Base-by-base conservation (phyloP, 2,888 invertebrate genomes). In the Eledona agricola region DNA sequence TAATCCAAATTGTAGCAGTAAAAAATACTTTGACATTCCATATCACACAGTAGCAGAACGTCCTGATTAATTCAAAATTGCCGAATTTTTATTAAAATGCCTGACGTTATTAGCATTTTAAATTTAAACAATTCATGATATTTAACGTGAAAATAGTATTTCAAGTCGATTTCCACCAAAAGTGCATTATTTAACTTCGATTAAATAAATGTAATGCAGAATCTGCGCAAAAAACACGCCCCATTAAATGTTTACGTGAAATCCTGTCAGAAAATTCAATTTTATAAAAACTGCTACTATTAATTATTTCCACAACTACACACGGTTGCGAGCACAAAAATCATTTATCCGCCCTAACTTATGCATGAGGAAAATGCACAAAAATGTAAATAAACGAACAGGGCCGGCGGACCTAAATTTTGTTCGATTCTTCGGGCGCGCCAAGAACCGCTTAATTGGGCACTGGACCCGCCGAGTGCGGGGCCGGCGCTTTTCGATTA, bases 181-280 rank as follows among this genome's bases (percentile, higher is more conserved):
- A 22, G 35, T 35, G 35, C 23, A 37, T 34, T 34, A 37, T 37
- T 22, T 37, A 22, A 37, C 22, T 37, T 17, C 15, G 6, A 23
- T 22, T 9, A 2, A 35, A 37, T 17, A 13, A 37, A 37, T 37
- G 35, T 12, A 2, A 23, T 37, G 23, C 22, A 37, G 23, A 37
- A 37, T 37, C 23, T 15, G 23, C 4, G 15, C 16, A 32, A 34
- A 34, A 16, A 11, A 17, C 12, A 35, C 20, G n/a, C 13, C 12
- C 5, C 13, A 23, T 37, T 7, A 22, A 37, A 23, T 37, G 22
- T 37, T 37, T 12, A 37, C 23, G 6, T 7, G 23, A 37, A 22
- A 37, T 13, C 15, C 11, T 11, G 35, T 13, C 20, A 23, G 22
- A 23, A 37, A 37, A 20, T 17, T 11, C 35, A 23, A 22, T 37